phyloP scores from a whole-genome alignment of 2,888 invertebrate species.

The Dryobotodes eremita region DNA sequence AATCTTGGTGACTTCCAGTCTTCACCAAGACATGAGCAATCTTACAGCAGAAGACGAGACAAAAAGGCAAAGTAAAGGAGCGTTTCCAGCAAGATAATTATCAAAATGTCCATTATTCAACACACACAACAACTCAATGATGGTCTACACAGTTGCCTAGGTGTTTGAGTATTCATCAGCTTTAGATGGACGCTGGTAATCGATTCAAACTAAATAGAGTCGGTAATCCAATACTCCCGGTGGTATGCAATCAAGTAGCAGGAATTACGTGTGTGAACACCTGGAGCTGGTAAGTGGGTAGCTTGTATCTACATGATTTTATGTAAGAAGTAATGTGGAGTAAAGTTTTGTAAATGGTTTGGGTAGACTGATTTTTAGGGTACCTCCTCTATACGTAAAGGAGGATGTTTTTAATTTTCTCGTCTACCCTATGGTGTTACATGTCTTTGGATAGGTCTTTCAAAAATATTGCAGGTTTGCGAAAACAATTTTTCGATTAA shows the following conservation, averaged over 20 bases:
- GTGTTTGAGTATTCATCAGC: constrained; percentile 28
- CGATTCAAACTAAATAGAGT: constrained; percentile 42
- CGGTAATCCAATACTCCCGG: constrained; percentile 45
- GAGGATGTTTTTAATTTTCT: no score
- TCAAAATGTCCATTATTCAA: constrained; percentile 31
- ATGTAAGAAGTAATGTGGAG: neutral
- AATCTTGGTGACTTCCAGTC: no score
- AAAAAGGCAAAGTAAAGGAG: neutral
- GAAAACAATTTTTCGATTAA: no score
- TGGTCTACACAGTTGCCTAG: constrained; percentile 9
- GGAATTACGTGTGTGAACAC: constrained; percentile 25
- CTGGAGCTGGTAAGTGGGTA: neutral
- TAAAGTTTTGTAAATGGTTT: neutral
- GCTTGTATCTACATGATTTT: neutral
- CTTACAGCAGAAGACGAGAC: neutral
- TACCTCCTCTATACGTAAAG: no score
- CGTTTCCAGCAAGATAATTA: neutral
- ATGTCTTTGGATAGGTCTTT: no score
- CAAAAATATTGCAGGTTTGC: no score
- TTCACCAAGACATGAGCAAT: neutral
- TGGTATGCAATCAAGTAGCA: constrained; percentile 50
- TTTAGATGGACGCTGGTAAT: constrained; percentile 41
- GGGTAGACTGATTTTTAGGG: no score
- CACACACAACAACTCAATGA: constrained; percentile 9
- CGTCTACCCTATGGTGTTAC: no score